Base-by-base conservation (phyloP, 2,113 vertebrate species). In the Vombatus ursinus region DNA sequence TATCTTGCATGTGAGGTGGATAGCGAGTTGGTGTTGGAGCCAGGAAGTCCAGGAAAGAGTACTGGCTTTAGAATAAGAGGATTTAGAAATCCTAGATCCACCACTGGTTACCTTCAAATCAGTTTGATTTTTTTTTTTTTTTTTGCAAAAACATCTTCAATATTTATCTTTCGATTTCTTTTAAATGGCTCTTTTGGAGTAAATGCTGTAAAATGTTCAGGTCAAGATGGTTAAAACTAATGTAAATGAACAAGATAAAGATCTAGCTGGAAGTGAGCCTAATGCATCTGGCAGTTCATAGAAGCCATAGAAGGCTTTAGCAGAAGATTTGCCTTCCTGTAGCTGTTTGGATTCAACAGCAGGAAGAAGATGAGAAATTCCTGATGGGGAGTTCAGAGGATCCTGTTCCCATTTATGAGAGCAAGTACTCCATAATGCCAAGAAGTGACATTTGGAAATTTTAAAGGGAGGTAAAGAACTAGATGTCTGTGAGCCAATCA, bases 341-440 rank as follows among this genome's bases (percentile, higher is more conserved):
- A 93, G 89, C 52, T 93, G 68, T 91, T 96, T 95, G 54, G 90
- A 93, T 94, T 91, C 93, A 90, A 94, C 96, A 96, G 50, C 53
- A 93, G 48, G 54, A 93, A 94, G 19, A 49, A 52, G 3, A 51
- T 94, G 92, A 95, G 90, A 96, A 96, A 77, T 89, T 54, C 52
- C 54, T 52, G 61, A 84, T 47, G 92, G 89, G 14, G 48, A 93
- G 84, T 77, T 91, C 37, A 96, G 57, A 49, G 94, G 47, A 92
- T 93, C 94, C 84, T 96, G 6, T 50, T 77, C 11, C 28, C 51
- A 92, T 61, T 95, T 96, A 95, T 90, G 52, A 90, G 48, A 93
- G 53, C 52, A 92, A 91, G 68, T 95, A 90, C 19, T 57, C 93
- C 26, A 92, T n/a, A 77, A 16, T 8, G n/a, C 68, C 68, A 84